Conservation (phyloP, 1,140 invertebrate species). For the Neotoxoptera formosana region DNA sequence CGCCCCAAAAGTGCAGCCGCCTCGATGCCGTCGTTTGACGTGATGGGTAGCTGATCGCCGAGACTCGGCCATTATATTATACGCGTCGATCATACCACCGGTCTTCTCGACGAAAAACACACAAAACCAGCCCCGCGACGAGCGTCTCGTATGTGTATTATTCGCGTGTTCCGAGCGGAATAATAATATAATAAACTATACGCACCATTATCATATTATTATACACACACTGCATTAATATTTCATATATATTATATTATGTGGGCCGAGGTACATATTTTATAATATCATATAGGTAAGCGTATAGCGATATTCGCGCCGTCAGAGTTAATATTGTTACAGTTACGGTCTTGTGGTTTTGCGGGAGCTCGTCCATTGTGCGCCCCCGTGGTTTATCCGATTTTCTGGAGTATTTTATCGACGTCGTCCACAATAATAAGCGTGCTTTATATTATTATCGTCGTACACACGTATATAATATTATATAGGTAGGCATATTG, state of each 20-base stretch:
- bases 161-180: background rate
- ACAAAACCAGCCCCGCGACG: slow-evolving; percentile 19
- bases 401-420: slow-evolving; percentile 54
- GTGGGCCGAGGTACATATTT: background rate
- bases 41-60: background rate
- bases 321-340: slow-evolving; percentile 53
- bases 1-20: background rate
- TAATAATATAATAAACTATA: background rate
- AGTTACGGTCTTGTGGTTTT: slow-evolving; percentile 48
- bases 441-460: background rate
- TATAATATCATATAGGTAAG: background rate
- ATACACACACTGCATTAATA: background rate
- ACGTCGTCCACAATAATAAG: background rate
- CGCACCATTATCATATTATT: background rate
- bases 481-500: background rate
- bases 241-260: background rate
- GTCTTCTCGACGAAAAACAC: slow-evolving; percentile 46
- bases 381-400: slow-evolving; percentile 26
- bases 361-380: background rate
- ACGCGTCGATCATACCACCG: slow-evolving; percentile 49
- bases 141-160: background rate
- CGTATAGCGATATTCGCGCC: background rate
- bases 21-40: background rate
- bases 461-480: too few relatives aligned
- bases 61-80: background rate